These are phyloP conservation scores for Trematomus bernacchii DNA, from an alignment of 2,797 vertebrate species.

Conservation along the genomic window DNA sequence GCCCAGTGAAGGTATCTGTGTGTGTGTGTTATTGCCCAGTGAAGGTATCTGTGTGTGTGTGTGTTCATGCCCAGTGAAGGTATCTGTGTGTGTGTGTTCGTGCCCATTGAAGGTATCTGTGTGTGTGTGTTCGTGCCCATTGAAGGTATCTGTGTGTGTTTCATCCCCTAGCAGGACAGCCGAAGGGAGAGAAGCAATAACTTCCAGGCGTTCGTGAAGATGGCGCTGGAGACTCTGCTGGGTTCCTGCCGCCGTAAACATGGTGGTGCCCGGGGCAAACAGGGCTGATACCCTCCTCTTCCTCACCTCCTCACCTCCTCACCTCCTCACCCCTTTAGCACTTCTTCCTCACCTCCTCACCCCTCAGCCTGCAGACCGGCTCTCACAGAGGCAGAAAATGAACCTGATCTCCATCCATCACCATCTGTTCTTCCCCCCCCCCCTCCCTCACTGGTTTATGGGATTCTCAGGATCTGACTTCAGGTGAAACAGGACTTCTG, in stretches of 20 bases:
- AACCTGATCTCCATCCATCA: constrained; percentile 73
- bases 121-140: constrained; percentile 58
- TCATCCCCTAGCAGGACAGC: constrained; percentile 85
- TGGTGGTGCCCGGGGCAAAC: constrained; percentile 71
- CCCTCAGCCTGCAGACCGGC: neutral
- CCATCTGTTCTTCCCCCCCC: constrained; percentile 57
- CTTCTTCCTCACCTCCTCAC: constrained; percentile 48
- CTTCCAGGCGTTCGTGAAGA: constrained; percentile 88
- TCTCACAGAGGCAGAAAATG: constrained; percentile 58
- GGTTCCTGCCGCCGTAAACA: constrained; percentile 85
- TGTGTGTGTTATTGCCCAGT: no score
- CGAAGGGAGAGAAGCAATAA: constrained; percentile 91
- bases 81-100: no score
- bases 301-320: no score
- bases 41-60: no score
- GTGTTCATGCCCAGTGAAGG: no score
- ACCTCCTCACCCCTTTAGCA: neutral
- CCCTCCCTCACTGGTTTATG: constrained; percentile 30
- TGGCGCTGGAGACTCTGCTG: constrained; percentile 88
- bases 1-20: no score
- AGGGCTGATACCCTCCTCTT: constrained; percentile 68
- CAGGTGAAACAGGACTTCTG: constrained; percentile 45
- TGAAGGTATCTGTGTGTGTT: constrained; percentile 78
- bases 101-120: no score
- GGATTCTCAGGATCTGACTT: constrained; percentile 57